A percentile compares a stretch with the other conserved stretches of the same genome.
Conservation (phyloP, 2,113 vertebrate species). For the Ascaphus truei region DNA sequence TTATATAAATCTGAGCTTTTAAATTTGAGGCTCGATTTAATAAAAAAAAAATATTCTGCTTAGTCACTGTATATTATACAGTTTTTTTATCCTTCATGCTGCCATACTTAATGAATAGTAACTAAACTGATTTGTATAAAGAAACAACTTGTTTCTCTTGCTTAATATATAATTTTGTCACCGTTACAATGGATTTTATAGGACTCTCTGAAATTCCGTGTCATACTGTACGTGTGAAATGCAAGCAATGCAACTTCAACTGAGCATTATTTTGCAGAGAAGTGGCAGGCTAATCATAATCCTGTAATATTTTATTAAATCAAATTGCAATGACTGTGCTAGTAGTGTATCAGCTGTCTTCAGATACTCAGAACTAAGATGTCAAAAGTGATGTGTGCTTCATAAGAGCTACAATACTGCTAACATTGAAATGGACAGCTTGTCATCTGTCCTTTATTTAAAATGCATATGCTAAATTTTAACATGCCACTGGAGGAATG, state of each 20-base stretch:
- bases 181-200: conserved; percentile 18
- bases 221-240: conserved; percentile 42
- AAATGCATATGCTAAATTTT: conserved; percentile 9
- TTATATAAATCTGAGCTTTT: no score
- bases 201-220: no score
- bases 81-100: no score
- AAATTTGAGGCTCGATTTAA: no score
- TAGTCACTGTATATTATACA: no score
- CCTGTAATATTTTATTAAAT: conserved; percentile 48
- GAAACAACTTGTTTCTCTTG: background rate
- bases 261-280: conserved; percentile 43
- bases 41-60: no score
- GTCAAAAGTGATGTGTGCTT: conserved; percentile 19
- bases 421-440: conserved; percentile 29
- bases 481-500: conserved; percentile 29
- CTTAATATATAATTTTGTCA: background rate
- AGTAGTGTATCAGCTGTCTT: conserved; percentile 15
- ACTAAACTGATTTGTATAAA: no score
- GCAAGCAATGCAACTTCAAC: conserved; percentile 38
- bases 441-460: conserved; percentile 34
- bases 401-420: background rate
- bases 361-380: conserved; percentile 25
- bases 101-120: no score
- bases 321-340: conserved; percentile 30
- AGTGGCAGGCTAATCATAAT: conserved; percentile 39